Conservation (phyloP, 2,888 invertebrate genomes). For the Acleris laterana region DNA sequence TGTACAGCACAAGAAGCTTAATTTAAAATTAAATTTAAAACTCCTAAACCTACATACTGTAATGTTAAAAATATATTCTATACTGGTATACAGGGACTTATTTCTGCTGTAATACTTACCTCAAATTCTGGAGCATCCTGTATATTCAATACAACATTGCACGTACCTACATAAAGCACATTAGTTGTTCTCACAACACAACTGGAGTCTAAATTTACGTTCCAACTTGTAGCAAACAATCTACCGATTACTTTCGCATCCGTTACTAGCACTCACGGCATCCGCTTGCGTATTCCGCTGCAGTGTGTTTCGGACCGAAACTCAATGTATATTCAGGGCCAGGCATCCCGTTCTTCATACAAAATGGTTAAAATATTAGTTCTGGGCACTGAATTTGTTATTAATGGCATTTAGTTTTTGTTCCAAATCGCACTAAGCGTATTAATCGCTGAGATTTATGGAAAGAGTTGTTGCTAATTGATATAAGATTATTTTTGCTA, state of each 20-base stretch:
- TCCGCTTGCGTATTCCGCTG: slow-evolving; percentile 15
- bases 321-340: too few species aligned
- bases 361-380: too few species aligned
- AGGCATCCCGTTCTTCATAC: too few species aligned
- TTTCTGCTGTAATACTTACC: too few species aligned
- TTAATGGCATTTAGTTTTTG: slow-evolving; percentile 16
- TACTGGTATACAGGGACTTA: too few species aligned
- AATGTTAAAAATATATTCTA: too few species aligned
- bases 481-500: neutral
- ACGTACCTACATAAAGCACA: too few species aligned
- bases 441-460: slow-evolving; percentile 10
- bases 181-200: neutral
- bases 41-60: too few species aligned
- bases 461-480: slow-evolving; percentile 7
- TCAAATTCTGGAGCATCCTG: too few species aligned
- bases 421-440: slow-evolving; percentile 9
- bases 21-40: too few species aligned
- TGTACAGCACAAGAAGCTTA: too few species aligned
- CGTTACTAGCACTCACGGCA: slow-evolving; percentile 1
- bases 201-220: slow-evolving; percentile 12
- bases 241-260: slow-evolving; percentile 13
- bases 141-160: too few species aligned
- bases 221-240: slow-evolving; percentile 8
- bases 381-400: neutral
- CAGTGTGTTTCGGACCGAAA: slow-evolving; percentile 13